These are phyloP conservation scores for Hystrix cristata DNA, from an alignment of 2,113 vertebrate species.

Conservation along the genomic window DNA sequence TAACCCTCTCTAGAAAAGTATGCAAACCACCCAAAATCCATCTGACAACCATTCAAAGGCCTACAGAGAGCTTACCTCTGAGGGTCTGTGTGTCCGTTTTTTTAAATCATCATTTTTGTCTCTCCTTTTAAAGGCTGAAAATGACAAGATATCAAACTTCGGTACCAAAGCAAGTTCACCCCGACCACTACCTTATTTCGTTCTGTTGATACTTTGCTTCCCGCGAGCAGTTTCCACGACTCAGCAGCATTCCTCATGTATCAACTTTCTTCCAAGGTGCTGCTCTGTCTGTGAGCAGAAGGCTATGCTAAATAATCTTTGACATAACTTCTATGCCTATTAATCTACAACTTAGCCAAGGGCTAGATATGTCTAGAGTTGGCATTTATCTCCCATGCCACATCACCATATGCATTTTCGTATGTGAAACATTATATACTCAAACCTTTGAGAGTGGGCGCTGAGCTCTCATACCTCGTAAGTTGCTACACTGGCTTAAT, in stretches of 20 bases:
- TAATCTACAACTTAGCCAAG: constrained; percentile 36
- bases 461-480: not conserved
- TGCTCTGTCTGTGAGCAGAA: not conserved
- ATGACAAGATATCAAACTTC: constrained; percentile 32
- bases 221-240: not conserved
- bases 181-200: not conserved
- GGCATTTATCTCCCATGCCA: not conserved
- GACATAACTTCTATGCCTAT: not conserved
- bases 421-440: not conserved
- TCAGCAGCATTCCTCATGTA: not conserved
- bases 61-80: not conserved
- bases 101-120: not conserved
- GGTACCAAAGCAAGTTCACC: not conserved
- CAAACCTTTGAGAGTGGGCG: not conserved
- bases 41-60: not conserved
- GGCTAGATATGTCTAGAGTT: not conserved
- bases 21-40: not conserved
- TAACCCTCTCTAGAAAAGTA: constrained; percentile 18
- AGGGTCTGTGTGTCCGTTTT: not conserved
- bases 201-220: not conserved
- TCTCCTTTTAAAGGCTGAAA: constrained; percentile 31
- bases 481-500: not conserved
- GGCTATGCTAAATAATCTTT: not conserved
- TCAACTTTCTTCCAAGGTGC: not conserved
- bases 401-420: not conserved